phyloP scores from a whole-genome alignment of 2,113 vertebrate genomes.

The Pholis gunnellus region DNA sequence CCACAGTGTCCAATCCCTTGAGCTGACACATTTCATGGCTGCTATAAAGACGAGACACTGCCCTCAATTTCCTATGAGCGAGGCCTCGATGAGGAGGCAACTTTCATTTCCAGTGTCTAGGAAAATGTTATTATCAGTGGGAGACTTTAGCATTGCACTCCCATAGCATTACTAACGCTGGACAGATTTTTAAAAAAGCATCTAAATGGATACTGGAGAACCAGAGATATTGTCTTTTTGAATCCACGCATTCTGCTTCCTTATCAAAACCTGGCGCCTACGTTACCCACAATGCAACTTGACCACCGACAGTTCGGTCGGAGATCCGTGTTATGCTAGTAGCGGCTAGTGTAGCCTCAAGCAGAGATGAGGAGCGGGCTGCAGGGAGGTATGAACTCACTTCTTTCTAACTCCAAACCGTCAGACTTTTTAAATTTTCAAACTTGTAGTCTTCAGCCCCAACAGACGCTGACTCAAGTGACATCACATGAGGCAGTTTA shows the following conservation, averaged over 20 bases:
- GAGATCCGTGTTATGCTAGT: not conserved
- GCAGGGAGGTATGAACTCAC: too few species aligned
- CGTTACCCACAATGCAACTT: not conserved
- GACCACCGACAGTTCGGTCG: not conserved
- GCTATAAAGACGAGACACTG: constrained; percentile 63
- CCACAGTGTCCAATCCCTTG: constrained; percentile 16
- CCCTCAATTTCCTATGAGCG: constrained; percentile 61
- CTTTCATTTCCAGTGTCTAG: constrained; percentile 24
- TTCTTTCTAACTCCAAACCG: not conserved
- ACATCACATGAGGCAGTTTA: not conserved
- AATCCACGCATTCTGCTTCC: not conserved
- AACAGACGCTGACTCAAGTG: not conserved
- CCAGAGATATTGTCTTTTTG: not conserved
- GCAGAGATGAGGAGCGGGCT: not conserved
- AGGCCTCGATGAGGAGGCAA: constrained; percentile 42
- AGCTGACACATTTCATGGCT: constrained; percentile 61
- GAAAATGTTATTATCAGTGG: constrained; percentile 59
- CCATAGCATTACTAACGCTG: not conserved
- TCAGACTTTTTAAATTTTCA: not conserved
- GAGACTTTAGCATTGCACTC: not conserved
- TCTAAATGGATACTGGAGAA: not conserved
- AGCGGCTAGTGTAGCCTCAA: not conserved
- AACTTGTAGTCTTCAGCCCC: not conserved
- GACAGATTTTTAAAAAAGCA: not conserved
- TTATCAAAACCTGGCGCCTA: not conserved